phyloP scores from a whole-genome alignment of 92 coral and sea anemone species.

The Siderastrea siderea region DNA sequence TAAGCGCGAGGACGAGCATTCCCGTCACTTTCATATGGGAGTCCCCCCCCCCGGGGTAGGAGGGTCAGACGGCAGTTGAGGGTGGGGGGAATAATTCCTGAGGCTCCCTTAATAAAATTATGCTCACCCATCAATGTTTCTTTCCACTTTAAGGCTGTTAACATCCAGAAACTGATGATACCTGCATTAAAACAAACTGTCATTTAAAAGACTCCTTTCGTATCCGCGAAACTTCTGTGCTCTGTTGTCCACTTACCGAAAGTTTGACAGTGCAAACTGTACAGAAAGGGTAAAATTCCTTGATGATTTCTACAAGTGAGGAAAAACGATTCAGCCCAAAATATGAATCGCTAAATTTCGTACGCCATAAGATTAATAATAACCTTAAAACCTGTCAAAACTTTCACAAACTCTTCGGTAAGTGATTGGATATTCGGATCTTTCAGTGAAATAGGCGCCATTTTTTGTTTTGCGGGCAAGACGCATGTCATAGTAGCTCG shows the following conservation, averaged over 20 bases:
- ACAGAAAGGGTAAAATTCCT: slow-evolving; percentile 82
- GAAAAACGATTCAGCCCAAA: not conserved
- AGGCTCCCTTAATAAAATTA: not conserved
- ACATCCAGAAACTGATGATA: slow-evolving; percentile 87
- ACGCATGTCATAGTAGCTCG: not conserved
- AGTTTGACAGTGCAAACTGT: slow-evolving; percentile 90
- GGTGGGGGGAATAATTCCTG: not conserved
- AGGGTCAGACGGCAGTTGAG: not conserved
- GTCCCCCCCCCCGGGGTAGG: not conserved
- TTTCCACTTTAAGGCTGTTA: slow-evolving; percentile 77
- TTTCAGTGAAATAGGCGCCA: slow-evolving; percentile 93
- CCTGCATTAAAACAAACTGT: slow-evolving; percentile 24
- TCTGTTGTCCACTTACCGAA: slow-evolving; percentile 69
- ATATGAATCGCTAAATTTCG: not conserved
- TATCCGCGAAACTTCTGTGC: too few relatives aligned
- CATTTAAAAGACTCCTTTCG: not conserved
- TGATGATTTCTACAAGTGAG: slow-evolving; percentile 74
- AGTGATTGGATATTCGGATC: slow-evolving; percentile 73
- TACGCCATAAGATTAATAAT: not conserved
- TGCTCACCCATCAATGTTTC: slow-evolving; percentile 81
- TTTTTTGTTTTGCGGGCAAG: slow-evolving; percentile 35
- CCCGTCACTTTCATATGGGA: too few relatives aligned
- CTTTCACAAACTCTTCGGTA: slow-evolving; percentile 68
- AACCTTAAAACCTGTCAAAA: slow-evolving; percentile 82
- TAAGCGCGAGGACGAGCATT: too few relatives aligned